Evolutionary conservation across 2,888 invertebrate species (phyloP).

Genomic region (Rhagonycha lutea): DNA sequence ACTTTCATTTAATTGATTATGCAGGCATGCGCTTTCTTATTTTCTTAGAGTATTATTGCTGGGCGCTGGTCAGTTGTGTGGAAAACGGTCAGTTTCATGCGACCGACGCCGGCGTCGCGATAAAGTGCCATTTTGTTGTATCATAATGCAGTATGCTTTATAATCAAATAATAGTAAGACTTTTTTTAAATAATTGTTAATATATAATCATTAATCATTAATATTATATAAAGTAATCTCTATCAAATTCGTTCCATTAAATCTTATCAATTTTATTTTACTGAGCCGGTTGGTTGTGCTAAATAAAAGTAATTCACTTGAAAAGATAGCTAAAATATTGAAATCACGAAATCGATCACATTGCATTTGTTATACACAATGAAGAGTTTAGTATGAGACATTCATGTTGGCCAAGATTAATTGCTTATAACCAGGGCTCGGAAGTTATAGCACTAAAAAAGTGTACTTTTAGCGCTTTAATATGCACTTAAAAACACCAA

Average conservation of each 20-base stretch:
- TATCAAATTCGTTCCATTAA: not conserved
- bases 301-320: not conserved
- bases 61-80: slow-evolving; percentile 31
- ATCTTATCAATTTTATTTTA: not conserved
- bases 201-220: not conserved
- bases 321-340: not conserved
- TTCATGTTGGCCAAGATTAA: not conserved
- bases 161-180: not conserved
- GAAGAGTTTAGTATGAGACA: not conserved
- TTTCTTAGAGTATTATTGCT: slow-evolving; percentile 5
- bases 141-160: not conserved
- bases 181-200: not conserved
- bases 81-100: slow-evolving; percentile 19
- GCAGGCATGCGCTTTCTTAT: slow-evolving; percentile 19
- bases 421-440: no score
- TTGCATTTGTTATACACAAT: not conserved
- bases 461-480: no score
- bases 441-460: no score
- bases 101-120: slow-evolving; percentile 27
- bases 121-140: slow-evolving; percentile 13
- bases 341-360: not conserved
- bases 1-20: not conserved
- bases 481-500: no score
- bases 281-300: not conserved
- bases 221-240: not conserved